Base-by-base conservation (phyloP, 92 coral and sea anemone species). In the Nematostella vectensis region DNA sequence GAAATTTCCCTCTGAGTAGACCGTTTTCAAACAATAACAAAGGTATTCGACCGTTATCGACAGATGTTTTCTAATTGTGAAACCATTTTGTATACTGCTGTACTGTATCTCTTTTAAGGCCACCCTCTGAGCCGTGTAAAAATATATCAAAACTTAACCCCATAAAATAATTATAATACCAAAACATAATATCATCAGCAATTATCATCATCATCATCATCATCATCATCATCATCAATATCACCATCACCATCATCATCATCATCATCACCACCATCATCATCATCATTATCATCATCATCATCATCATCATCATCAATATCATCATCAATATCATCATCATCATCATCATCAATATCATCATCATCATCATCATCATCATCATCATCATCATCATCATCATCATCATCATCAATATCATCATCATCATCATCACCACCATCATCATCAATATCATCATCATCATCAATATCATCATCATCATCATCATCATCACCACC, bases 341-440 rank as follows among this genome's bases (percentile, higher is more conserved):
- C 61, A 0, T 3, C 61, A 12, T 31, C 45, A 30, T 31, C 50
- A 12, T 8, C 51, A 30, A 17, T 10, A 4, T 15, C 50, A 56
- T 33, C 22, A 15, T 54, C 59, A 54, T 26, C 42, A 8, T 25
- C 59, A 26, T 54, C 59, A 24, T 24, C 1, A 25, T 12, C 61
- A 6, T 31, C 0, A 11, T 15, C 50, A 27, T n/a, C 16, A 55
- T 55, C 60, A 4, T 30, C 12, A 54, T 1, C 48, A 11, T 31
- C 61, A 29, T 13, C 48, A 16, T 30, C 50, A 30, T 31, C 24
- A 17, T 29, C 61, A 11, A 1, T 44, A 28, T 55, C 61, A 55
- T 22, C 27, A 55, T 29, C 48, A 29, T 22, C 61, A 53, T 3
- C 58, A 53, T 25, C 19, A 23, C 29, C 3, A 25, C n/a, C 16